These are phyloP conservation scores for Troides helena DNA, from an alignment of 2,888 invertebrate genomes.

Conservation along the genomic window DNA sequence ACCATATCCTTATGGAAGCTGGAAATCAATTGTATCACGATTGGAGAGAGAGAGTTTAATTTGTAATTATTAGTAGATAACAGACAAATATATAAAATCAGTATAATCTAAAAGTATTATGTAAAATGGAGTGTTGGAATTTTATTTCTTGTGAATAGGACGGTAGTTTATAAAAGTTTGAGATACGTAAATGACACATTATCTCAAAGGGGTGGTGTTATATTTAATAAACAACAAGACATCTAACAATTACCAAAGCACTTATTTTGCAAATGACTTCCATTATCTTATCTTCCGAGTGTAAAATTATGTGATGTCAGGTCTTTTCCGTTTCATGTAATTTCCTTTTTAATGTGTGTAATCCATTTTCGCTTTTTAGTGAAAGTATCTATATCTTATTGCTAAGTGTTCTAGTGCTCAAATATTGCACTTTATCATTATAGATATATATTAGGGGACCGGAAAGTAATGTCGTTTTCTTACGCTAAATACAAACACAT, in stretches of 20 bases:
- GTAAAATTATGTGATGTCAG: slow-evolving; percentile 7
- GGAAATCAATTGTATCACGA: too few species aligned
- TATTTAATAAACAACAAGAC: slow-evolving; percentile 2
- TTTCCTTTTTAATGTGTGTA: not conserved
- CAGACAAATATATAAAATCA: too few species aligned
- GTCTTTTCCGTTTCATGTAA: slow-evolving; percentile 12
- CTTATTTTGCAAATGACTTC: slow-evolving; percentile 18
- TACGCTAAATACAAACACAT: too few species aligned
- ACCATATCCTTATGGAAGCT: too few species aligned
- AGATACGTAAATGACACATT: not conserved
- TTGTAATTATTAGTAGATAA: too few species aligned
- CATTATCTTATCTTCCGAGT: slow-evolving; percentile 14
- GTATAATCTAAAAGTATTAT: too few species aligned
- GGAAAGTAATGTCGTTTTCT: too few species aligned
- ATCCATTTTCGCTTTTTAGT: not conserved
- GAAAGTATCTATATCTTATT: not conserved
- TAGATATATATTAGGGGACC: not conserved
- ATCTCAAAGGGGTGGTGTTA: slow-evolving; percentile 8
- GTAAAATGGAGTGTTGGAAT: too few species aligned
- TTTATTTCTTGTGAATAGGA: too few species aligned
- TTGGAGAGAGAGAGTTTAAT: too few species aligned
- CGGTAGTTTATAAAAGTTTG: not conserved
- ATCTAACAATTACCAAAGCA: slow-evolving; percentile 6
- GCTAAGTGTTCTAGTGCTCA: not conserved
- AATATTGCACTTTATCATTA: not conserved